Percentiles rank a stretch among this genome's conserved stretches.
These are phyloP conservation scores for Macrosteles quadrilineatus DNA, from an alignment of 1,140 invertebrate species.

Conservation along the genomic window DNA sequence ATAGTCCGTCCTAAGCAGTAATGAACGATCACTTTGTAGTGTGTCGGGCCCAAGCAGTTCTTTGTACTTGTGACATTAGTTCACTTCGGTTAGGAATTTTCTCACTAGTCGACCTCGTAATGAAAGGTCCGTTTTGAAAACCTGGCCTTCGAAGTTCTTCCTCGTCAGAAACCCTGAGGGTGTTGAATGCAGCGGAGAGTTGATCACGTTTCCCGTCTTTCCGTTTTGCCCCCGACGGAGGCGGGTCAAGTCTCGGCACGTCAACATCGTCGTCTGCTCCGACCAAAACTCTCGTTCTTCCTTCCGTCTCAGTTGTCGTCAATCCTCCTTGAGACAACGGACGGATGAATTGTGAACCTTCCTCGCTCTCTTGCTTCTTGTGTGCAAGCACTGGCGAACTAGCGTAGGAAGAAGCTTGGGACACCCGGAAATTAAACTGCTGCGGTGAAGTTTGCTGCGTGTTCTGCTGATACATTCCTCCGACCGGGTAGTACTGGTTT, in stretches of 20 bases:
- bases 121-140: conserved; percentile 54
- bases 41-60: conserved; percentile 79
- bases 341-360: conserved; percentile 61
- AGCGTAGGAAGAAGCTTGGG: conserved; percentile 51
- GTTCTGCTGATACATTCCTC: background rate
- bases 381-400: conserved; percentile 47
- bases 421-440: conserved; percentile 47
- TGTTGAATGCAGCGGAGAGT: conserved; percentile 37
- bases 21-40: conserved; percentile 71
- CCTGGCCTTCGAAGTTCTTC: background rate
- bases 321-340: conserved; percentile 65
- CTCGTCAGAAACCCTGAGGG: conserved; percentile 30
- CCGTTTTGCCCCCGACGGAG: conserved; percentile 44
- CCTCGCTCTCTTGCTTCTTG: conserved; percentile 30
- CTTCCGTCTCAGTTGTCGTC: conserved; percentile 59
- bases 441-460: conserved; percentile 45
- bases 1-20: background rate
- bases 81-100: conserved; percentile 80
- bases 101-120: conserved; percentile 80
- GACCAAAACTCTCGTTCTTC: conserved; percentile 57
- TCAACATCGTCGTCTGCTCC: conserved; percentile 47
- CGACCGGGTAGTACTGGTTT: conserved; percentile 32
- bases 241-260: conserved; percentile 50
- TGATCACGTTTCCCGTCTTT: conserved; percentile 31
- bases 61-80: conserved; percentile 77